Percentiles rank a stretch among this genome's conserved stretches.
phyloP scores from a whole-genome alignment of 1,140 invertebrate genomes.

The Bactericera cockerelli region DNA sequence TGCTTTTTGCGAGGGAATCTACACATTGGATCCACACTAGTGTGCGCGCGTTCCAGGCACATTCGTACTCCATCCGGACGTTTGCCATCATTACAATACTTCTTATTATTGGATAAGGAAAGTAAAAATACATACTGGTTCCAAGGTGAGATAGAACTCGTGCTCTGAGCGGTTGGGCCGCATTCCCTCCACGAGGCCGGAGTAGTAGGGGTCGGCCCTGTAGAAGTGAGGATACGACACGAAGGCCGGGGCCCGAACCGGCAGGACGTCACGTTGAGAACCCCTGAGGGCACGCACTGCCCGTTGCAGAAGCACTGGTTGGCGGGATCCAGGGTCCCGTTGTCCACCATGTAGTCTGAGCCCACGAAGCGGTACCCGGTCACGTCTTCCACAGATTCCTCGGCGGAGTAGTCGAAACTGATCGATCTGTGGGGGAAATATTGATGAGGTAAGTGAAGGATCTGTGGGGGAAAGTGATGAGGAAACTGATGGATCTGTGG shows the following conservation, averaged over 20 bases:
- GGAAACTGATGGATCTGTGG: too few species aligned
- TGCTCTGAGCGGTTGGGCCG: conserved; percentile 38
- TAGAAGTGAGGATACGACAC: conserved; percentile 57
- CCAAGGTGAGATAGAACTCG: conserved; percentile 40
- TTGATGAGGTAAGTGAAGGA: too few species aligned
- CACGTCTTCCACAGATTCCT: background rate
- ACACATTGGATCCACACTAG: too few species aligned
- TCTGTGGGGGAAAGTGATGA: too few species aligned
- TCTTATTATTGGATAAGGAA: too few species aligned
- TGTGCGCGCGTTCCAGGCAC: too few species aligned
- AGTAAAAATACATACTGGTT: conserved; percentile 49
- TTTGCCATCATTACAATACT: too few species aligned
- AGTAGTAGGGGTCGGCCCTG: conserved; percentile 38
- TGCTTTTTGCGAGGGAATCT: too few species aligned
- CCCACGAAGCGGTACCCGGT: conserved; percentile 28
- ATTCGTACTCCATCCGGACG: too few species aligned
- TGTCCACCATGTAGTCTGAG: conserved; percentile 29
- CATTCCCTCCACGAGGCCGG: conserved; percentile 38
- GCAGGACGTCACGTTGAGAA: conserved; percentile 34
- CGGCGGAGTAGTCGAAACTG: conserved; percentile 1
- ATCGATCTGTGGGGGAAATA: conserved; percentile 11
- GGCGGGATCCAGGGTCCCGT: conserved; percentile 36
- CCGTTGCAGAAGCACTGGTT: conserved; percentile 57
- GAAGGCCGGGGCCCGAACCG: conserved; percentile 44
- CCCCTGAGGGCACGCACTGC: conserved; percentile 46